Conservation (phyloP, 37 sponge, comb jelly and placozoan species). For the Bolinopsis microptera region DNA sequence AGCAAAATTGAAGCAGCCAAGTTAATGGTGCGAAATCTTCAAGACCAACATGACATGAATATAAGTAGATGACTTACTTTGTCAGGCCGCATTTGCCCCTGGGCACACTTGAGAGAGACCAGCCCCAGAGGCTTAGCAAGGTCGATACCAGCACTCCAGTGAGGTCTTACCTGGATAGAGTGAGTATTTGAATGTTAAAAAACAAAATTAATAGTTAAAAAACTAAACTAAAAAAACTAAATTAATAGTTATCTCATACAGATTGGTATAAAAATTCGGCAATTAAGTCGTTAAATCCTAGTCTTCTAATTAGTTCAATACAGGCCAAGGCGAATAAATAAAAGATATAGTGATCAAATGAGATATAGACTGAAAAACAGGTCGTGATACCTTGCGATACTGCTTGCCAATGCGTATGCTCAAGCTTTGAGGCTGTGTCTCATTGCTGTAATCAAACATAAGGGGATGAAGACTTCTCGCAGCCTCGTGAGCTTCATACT, state of each 20-base stretch:
- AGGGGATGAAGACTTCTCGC: constrained; percentile 4
- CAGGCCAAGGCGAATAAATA: too few relatives aligned
- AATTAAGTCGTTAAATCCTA: too few relatives aligned
- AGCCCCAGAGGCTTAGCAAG: neutral
- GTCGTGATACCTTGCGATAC: neutral
- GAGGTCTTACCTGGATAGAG: constrained; percentile 2
- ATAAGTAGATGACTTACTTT: neutral
- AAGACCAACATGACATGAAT: neutral
- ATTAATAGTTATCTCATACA: neutral
- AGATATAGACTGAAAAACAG: neutral
- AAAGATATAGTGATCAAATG: neutral
- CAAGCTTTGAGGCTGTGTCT: neutral
- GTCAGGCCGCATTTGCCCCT: neutral
- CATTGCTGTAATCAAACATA: constrained; percentile 11
- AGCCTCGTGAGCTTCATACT: neutral
- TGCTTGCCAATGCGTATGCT: constrained; percentile 23
- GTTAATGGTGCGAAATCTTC: neutral
- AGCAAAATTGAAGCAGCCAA: too few relatives aligned
- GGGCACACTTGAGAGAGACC: neutral
- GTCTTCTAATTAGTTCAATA: too few relatives aligned
- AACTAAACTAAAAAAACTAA: neutral
- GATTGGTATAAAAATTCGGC: too few relatives aligned
- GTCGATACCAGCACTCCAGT: neutral
- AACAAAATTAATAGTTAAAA: neutral
- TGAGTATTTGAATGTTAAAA: neutral